phyloP scores from a whole-genome alignment of 2,113 vertebrate genomes.

The Cyphomyrus discorhynchus region DNA sequence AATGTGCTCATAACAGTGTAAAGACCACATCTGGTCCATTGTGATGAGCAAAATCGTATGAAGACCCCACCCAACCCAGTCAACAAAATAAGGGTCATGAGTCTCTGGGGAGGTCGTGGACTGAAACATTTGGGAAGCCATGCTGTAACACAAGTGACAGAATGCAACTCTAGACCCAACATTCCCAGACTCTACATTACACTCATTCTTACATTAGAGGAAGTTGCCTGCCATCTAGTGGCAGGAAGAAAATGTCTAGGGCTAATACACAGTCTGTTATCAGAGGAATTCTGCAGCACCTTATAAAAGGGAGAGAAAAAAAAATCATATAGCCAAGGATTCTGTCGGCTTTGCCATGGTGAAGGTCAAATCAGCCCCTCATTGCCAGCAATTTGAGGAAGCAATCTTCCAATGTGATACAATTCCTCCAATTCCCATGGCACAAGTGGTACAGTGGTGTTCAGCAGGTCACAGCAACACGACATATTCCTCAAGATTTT shows the following conservation, averaged over 20 bases:
- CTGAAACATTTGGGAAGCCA: neutral
- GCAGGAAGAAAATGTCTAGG: neutral
- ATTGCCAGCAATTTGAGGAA: too few relatives aligned
- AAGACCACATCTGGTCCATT: too few relatives aligned
- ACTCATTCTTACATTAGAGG: neutral
- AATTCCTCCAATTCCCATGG: too few relatives aligned
- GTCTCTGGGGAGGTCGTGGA: too few relatives aligned
- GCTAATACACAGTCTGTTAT: too few relatives aligned
- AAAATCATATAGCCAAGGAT: too few relatives aligned
- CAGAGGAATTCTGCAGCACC: too few relatives aligned
- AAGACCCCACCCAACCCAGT: neutral
- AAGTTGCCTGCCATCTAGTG: slow-evolving; percentile 29
- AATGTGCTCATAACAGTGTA: neutral
- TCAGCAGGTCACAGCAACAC: neutral
- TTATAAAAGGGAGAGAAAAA: too few relatives aligned
- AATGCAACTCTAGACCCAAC: neutral
- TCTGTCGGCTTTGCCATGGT: too few relatives aligned
- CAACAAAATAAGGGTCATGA: neutral
- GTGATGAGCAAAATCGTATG: neutral
- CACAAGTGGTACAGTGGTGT: too few relatives aligned
- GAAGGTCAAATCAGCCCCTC: too few relatives aligned
- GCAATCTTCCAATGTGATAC: too few relatives aligned
- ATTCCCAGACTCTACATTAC: neutral
- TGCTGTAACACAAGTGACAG: neutral
- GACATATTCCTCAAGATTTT: neutral